Conservation (phyloP, 2,888 invertebrate genomes). For the Tyria jacobaeae region DNA sequence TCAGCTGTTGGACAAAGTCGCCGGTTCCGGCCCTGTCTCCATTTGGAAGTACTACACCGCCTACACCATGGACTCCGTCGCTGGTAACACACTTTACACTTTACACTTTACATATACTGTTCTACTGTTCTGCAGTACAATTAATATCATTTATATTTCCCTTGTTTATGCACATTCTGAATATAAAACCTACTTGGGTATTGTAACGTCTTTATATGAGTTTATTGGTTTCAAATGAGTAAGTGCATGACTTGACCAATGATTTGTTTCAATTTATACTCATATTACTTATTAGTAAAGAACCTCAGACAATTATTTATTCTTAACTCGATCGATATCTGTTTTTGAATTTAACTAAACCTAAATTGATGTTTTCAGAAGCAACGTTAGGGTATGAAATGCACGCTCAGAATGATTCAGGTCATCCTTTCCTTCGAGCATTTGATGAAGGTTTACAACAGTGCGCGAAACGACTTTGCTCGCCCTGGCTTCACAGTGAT, state of each 20-base stretch:
- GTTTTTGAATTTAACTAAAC: too few relatives aligned
- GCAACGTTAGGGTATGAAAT: constrained; percentile 42
- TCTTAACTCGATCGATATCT: background rate
- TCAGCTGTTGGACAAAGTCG: constrained; percentile 24
- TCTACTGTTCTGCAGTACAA: too few relatives aligned
- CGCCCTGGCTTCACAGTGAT: constrained; percentile 53
- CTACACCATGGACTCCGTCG: constrained; percentile 50
- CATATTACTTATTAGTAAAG: too few relatives aligned
- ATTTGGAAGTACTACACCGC: constrained; percentile 42
- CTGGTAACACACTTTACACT: too few relatives aligned
- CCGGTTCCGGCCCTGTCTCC: constrained; percentile 26
- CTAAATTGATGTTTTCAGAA: constrained; percentile 33
- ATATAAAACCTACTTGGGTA: background rate
- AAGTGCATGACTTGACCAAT: too few relatives aligned
- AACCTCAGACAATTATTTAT: background rate
- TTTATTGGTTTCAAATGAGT: too few relatives aligned
- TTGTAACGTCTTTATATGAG: background rate
- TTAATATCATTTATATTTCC: too few relatives aligned
- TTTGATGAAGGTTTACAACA: constrained; percentile 34
- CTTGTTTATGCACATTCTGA: background rate
- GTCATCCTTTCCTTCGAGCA: constrained; percentile 42
- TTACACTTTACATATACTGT: too few relatives aligned
- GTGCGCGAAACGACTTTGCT: constrained; percentile 33
- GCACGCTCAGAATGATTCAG: constrained; percentile 30
- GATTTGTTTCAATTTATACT: background rate